A percentile compares a stretch with the other conserved stretches of the same genome.
These are phyloP conservation scores for Rhynchonema sp. DNA, from an alignment of 2,888 invertebrate genomes.

Conservation along the genomic window DNA sequence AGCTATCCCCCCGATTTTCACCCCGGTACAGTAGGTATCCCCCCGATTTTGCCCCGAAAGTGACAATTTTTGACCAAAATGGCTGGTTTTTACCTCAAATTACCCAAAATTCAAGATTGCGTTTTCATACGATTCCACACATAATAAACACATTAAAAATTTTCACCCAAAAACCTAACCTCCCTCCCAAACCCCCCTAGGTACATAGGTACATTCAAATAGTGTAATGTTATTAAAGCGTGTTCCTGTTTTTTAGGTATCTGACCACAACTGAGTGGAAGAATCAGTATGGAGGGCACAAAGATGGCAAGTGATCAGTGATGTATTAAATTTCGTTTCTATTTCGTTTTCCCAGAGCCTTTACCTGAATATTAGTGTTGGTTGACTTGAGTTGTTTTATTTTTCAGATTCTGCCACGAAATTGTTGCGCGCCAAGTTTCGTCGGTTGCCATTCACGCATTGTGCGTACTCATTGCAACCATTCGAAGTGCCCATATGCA, in stretches of 20 bases:
- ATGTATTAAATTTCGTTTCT: neutral
- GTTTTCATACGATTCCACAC: too few relatives aligned
- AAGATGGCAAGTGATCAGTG: conserved; percentile 16
- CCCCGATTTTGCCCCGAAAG: too few relatives aligned
- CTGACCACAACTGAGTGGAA: conserved; percentile 26
- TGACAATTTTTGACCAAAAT: too few relatives aligned
- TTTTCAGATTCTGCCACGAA: conserved; percentile 19
- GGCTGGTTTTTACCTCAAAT: too few relatives aligned
- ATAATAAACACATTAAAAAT: too few relatives aligned
- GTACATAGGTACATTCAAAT: too few relatives aligned
- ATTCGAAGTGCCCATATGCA: conserved; percentile 75
- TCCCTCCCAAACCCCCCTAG: too few relatives aligned
- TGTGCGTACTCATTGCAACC: conserved; percentile 63
- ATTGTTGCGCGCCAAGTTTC: conserved; percentile 44
- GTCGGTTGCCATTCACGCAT: conserved; percentile 56
- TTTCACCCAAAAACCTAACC: too few relatives aligned
- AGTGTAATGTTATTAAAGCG: too few relatives aligned
- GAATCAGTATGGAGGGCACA: conserved; percentile 22
- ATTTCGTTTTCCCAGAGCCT: neutral
- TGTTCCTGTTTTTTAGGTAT: conserved; percentile 12
- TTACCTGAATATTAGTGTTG: neutral
- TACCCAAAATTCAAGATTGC: too few relatives aligned
- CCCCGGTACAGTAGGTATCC: too few relatives aligned
- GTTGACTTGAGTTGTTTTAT: neutral
- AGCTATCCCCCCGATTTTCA: too few relatives aligned